phyloP scores from a whole-genome alignment of 2,797 vertebrate genomes.

The Kryptolebias ocellatus region DNA sequence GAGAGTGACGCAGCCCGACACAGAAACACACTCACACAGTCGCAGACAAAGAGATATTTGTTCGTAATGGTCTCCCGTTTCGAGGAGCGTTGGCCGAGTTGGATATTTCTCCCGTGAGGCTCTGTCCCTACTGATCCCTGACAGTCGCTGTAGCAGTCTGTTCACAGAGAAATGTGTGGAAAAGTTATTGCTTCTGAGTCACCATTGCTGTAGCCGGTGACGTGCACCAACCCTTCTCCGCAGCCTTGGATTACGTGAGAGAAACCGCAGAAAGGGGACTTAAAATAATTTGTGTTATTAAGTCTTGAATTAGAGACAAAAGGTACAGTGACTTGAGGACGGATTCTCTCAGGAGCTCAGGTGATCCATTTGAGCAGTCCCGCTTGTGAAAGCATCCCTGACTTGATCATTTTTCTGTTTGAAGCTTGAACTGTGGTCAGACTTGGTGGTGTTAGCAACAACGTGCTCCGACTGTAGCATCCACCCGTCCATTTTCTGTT shows the following conservation, averaged over 20 bases:
- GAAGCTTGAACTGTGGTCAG: no score
- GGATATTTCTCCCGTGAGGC: slow-evolving; percentile 53
- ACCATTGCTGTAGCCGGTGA: slow-evolving; percentile 2
- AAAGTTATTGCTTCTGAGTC: slow-evolving; percentile 20
- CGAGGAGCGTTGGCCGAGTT: slow-evolving; percentile 18
- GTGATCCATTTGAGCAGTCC: no score
- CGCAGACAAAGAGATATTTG: slow-evolving; percentile 66
- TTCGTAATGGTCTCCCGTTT: slow-evolving; percentile 57
- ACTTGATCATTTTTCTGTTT: slow-evolving; percentile 4
- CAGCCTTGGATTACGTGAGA: background rate
- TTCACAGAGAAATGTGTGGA: slow-evolving; percentile 22
- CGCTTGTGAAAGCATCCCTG: slow-evolving; percentile 5
- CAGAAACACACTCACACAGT: slow-evolving; percentile 13
- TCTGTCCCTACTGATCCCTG: slow-evolving; percentile 26
- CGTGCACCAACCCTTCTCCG: slow-evolving; percentile 18
- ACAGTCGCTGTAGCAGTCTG: slow-evolving; percentile 31
- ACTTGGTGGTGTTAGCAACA: no score
- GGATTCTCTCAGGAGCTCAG: no score
- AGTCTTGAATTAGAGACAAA: no score
- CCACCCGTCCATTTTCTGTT: no score
- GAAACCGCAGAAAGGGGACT: slow-evolving; percentile 14
- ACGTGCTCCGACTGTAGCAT: no score
- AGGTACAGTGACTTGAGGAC: no score
- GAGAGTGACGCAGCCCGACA: slow-evolving; percentile 15
- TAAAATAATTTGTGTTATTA: slow-evolving; percentile 16